Base-by-base conservation (phyloP, 2,113 vertebrate species). In the Galeopterus variegatus region DNA sequence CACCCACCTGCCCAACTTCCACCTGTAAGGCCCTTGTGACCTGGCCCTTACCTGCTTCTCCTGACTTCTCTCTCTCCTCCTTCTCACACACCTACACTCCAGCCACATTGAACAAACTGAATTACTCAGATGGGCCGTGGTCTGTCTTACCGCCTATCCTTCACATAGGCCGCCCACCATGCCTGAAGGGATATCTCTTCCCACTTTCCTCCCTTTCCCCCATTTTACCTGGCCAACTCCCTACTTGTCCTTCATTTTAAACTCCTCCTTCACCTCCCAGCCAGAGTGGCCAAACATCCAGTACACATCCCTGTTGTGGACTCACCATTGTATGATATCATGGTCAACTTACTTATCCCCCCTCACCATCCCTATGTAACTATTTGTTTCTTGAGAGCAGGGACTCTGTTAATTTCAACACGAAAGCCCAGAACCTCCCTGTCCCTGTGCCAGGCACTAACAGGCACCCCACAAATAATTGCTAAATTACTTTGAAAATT, bases 301-400 rank as follows among this genome's bases (percentile, higher is more conserved):
- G 41, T 7, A 3, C n/a, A 36, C 3, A 1, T 15, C 54, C 10
- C 41, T 26, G 3, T 1, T 2, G 3, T 15, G 13, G 36, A 69
- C 11, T 11, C 41, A 13, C 31, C 50, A 4, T 52, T 1, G 8
- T 23, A 7, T 5, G 2, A 1, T 28, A 1, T 8, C 36, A 19
- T 1, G 8, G 56, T 75, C 45, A 58, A 76, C 69, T 70, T 15
- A 14, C 45, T 50, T 36, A 28, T 65, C 41, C 56, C 41, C 56
- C 58, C 36, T 88, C 28, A 23, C 62, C 1, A 33, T 41, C 36
- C 76, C 18, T 0, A 9, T 0, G n/a, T n/a, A n/a, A n/a, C 41
- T 18, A 15, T 67, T 58, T 62, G 41, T 69, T 28, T 88, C 60
- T 31, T 58, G 5, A 83, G 5, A 12, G 31, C 54, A 60, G 3